Conservation (phyloP, 2,888 invertebrate genomes). For the Andrena trimmerana region DNA sequence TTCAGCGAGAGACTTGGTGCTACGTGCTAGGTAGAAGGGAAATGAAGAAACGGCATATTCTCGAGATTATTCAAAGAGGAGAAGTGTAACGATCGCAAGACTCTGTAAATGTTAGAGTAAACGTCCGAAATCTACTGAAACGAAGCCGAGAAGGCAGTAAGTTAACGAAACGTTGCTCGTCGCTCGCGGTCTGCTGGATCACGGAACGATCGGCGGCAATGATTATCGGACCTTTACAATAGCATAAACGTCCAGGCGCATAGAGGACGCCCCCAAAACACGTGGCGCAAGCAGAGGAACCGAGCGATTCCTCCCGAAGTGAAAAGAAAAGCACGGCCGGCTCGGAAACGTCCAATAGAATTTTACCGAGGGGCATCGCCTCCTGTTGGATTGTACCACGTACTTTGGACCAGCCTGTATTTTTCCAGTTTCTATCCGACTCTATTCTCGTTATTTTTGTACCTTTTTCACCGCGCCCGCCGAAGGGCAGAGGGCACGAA, state of each 20-base stretch:
- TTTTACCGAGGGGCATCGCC: background rate
- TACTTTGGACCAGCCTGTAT: conserved; percentile 31
- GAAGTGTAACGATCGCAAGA: background rate
- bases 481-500: conserved; percentile 34
- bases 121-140: conserved; percentile 6
- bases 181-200: background rate
- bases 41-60: no score
- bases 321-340: no score
- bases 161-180: no score
- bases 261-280: conserved; percentile 29
- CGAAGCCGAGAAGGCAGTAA: no score
- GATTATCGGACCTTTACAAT: conserved; percentile 22
- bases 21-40: no score
- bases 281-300: background rate
- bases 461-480: conserved; percentile 72
- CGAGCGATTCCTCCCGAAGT: background rate
- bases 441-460: conserved; percentile 75
- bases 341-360: no score
- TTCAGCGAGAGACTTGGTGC: no score
- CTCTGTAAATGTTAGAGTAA: background rate
- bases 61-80: no score
- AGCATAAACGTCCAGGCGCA: conserved; percentile 23
- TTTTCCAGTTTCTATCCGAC: conserved; percentile 61
- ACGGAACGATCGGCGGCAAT: background rate
- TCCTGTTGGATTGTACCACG: conserved; percentile 4